Percentiles rank a stretch among this genome's conserved stretches.
phyloP scores from a whole-genome alignment of 2,797 vertebrate species.

The Alcedo atthis region DNA sequence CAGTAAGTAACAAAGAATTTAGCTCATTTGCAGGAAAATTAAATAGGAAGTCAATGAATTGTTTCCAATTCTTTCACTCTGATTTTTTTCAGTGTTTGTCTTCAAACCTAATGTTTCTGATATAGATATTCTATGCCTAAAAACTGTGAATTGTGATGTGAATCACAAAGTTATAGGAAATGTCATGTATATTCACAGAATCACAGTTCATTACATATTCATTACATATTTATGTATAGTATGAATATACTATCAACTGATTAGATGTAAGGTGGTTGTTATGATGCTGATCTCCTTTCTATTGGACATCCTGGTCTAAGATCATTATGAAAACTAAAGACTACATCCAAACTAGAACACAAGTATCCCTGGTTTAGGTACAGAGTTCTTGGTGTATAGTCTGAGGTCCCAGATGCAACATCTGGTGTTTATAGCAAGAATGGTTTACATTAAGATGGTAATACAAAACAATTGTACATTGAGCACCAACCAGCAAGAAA shows the following conservation, averaged over 20 bases:
- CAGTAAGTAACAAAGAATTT: neutral
- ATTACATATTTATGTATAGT: neutral
- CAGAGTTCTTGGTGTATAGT: neutral
- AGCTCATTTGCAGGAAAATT: slow-evolving; percentile 1
- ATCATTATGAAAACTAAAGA: neutral
- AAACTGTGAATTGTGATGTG: neutral
- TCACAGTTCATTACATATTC: neutral
- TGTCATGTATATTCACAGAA: neutral
- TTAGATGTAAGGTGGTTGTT: neutral
- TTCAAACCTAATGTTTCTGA: neutral
- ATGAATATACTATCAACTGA: neutral
- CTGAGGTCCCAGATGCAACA: neutral
- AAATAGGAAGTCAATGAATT: neutral
- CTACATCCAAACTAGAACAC: neutral
- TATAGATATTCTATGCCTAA: neutral
- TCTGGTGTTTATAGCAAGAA: neutral
- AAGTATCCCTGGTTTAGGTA: neutral
- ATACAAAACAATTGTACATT: neutral
- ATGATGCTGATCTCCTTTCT: accelerated
- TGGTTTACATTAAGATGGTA: accelerated
- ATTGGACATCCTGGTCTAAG: neutral
- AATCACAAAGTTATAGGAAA: neutral
- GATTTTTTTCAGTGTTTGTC: neutral
- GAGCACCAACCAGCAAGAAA: neutral
- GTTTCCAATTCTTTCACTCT: neutral